Conservation (phyloP, 2,113 vertebrate genomes). For the Gambusia affinis region DNA sequence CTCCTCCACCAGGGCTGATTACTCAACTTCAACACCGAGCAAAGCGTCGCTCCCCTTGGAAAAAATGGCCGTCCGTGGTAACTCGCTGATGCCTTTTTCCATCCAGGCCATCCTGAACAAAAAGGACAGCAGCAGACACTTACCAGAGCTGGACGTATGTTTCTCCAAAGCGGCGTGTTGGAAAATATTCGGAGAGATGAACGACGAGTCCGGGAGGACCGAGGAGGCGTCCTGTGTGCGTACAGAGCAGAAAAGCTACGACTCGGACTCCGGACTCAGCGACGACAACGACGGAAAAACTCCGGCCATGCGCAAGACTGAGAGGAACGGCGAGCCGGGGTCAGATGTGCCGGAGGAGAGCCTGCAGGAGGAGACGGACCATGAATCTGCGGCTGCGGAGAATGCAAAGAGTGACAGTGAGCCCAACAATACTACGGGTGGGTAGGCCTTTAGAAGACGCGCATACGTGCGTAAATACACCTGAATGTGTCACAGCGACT, state of each 20-base stretch:
- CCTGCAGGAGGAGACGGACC: conserved; percentile 81
- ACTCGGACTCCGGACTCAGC: conserved; percentile 85
- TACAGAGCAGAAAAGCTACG: conserved; percentile 78
- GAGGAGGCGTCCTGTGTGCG: conserved; percentile 69
- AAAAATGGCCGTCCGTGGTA: conserved; percentile 86
- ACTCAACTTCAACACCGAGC: conserved; percentile 36
- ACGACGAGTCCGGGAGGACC: conserved; percentile 64
- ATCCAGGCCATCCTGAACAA: conserved; percentile 95
- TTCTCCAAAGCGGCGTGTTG: conserved; percentile 85
- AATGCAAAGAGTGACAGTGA: conserved; percentile 87
- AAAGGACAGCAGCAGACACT: conserved; percentile 84
- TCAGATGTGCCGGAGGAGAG: conserved; percentile 77
- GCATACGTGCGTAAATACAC: not conserved
- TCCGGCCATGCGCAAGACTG: conserved; percentile 65
- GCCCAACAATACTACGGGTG: conserved; percentile 86
- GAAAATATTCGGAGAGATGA: conserved; percentile 86
- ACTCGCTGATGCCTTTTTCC: conserved; percentile 90
- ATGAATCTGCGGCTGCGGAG: conserved; percentile 76
- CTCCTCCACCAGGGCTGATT: conserved; percentile 18
- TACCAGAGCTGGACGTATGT: conserved; percentile 81
- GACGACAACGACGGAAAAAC: conserved; percentile 83
- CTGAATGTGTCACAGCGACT: not conserved
- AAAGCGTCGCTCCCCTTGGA: conserved; percentile 44
- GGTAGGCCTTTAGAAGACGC: conserved; percentile 28
- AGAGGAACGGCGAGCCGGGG: conserved; percentile 68